Evolutionary conservation across 2,888 invertebrate species (phyloP).

Genomic region (Cheilosia pagana): DNA sequence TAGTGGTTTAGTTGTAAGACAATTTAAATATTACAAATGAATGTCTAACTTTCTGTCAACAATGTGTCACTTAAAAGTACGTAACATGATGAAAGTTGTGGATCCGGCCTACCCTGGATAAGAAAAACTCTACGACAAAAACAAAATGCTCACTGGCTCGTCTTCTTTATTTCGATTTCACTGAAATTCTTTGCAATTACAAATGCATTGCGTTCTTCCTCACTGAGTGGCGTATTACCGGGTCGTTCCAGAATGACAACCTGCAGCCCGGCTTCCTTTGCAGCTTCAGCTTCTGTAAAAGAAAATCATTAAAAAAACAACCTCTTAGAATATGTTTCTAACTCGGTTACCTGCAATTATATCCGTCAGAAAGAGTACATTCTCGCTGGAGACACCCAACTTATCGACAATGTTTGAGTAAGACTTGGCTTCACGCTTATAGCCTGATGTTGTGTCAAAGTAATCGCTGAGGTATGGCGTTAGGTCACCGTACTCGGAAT

Average conservation of each 20-base stretch:
- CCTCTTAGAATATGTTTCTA: not conserved
- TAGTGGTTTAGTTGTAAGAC: not conserved
- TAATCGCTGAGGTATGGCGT: slow-evolving; percentile 89
- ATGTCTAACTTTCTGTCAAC: too few species aligned
- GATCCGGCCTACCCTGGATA: too few species aligned
- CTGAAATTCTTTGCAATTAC: slow-evolving; percentile 86
- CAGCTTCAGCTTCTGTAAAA: slow-evolving; percentile 92
- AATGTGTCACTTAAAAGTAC: too few species aligned
- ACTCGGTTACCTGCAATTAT: slow-evolving; percentile 87
- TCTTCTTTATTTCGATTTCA: slow-evolving; percentile 81
- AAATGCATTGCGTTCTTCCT: slow-evolving; percentile 85
- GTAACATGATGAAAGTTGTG: too few species aligned
- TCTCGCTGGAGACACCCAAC: slow-evolving; percentile 85
- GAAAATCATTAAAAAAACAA: not conserved
- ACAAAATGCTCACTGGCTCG: not conserved
- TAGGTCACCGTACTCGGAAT: slow-evolving; percentile 91
- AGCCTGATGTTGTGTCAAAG: slow-evolving; percentile 94
- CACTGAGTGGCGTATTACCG: slow-evolving; percentile 89
- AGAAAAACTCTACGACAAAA: too few species aligned
- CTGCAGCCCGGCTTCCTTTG: slow-evolving; percentile 89
- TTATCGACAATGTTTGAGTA: slow-evolving; percentile 90
- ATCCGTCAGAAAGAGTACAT: slow-evolving; percentile 95
- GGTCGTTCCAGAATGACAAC: slow-evolving; percentile 89
- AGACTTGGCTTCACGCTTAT: slow-evolving; percentile 90
- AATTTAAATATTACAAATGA: too few species aligned